Evolutionary conservation across 2,113 vertebrate species (phyloP).

Genomic region (Clarias magur): DNA sequence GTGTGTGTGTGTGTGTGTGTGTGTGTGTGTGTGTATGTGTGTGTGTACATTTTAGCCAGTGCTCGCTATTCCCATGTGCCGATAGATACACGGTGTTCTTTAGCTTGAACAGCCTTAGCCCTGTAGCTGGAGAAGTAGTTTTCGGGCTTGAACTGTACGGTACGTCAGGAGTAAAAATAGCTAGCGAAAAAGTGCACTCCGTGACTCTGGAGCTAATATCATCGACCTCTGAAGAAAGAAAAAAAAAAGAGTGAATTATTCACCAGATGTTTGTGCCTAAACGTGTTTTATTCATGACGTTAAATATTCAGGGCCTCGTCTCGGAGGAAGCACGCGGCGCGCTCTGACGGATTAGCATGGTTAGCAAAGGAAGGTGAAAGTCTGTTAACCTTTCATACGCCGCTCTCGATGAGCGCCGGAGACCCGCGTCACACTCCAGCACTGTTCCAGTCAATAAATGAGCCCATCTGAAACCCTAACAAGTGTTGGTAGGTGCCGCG

Average conservation of each 20-base stretch:
- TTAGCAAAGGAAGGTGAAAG: slow-evolving; percentile 52
- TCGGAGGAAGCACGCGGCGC: slow-evolving; percentile 66
- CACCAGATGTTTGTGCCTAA: slow-evolving; percentile 74
- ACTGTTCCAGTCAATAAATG: slow-evolving; percentile 18
- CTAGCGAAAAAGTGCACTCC: slow-evolving; percentile 52
- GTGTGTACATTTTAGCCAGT: neutral
- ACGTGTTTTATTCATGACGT: slow-evolving; percentile 80
- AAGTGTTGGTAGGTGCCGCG: slow-evolving; percentile 26
- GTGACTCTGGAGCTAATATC: slow-evolving; percentile 69
- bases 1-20: slow-evolving; percentile 19
- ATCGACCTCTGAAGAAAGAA: slow-evolving; percentile 61
- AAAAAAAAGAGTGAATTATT: slow-evolving; percentile 73
- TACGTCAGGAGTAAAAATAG: slow-evolving; percentile 69
- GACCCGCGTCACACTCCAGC: slow-evolving; percentile 47
- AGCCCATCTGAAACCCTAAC: slow-evolving; percentile 15
- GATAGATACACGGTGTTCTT: neutral
- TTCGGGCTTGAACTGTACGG: slow-evolving; percentile 17
- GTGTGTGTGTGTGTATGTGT: slow-evolving; percentile 18
- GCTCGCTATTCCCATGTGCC: neutral
- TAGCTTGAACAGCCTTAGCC: no score
- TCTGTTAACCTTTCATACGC: slow-evolving; percentile 45
- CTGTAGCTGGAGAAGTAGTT: neutral
- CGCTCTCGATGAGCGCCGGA: slow-evolving; percentile 46
- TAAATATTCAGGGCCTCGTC: slow-evolving; percentile 72
- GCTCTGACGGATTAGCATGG: slow-evolving; percentile 59